Evolutionary conservation across 1,140 invertebrate species (phyloP).

Genomic region (Thaumetopoea pityocampa): DNA sequence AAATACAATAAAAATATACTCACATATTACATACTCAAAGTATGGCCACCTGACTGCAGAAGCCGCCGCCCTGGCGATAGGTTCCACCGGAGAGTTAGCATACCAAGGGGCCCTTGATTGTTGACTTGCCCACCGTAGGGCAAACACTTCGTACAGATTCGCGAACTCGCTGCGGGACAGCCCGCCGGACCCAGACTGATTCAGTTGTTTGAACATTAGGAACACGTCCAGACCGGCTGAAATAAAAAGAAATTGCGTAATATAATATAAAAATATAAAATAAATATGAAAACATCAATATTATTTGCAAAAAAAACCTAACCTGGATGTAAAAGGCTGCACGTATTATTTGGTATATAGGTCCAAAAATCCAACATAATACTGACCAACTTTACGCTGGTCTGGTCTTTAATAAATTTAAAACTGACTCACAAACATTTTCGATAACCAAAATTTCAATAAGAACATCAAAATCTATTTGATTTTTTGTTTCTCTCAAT

Average conservation of each 20-base stretch:
- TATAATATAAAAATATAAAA: too few species aligned
- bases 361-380: too few species aligned
- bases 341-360: too few species aligned
- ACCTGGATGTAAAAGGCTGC: too few species aligned
- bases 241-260: slow-evolving; percentile 22
- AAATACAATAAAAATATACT: slow-evolving; percentile 49
- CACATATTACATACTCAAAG: slow-evolving; percentile 85
- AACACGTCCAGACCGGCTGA: slow-evolving; percentile 85
- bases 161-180: slow-evolving; percentile 87
- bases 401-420: too few species aligned
- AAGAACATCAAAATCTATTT: too few species aligned
- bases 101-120: slow-evolving; percentile 84
- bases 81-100: slow-evolving; percentile 78
- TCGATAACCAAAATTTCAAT: too few species aligned
- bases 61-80: slow-evolving; percentile 79
- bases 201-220: slow-evolving; percentile 89
- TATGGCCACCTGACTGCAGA: slow-evolving; percentile 82
- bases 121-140: slow-evolving; percentile 85
- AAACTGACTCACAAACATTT: too few species aligned
- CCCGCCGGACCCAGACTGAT: slow-evolving; percentile 80
- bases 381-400: too few species aligned
- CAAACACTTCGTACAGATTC: slow-evolving; percentile 83
- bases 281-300: too few species aligned
- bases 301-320: too few species aligned
- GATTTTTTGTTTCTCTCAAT: too few species aligned